phyloP scores from a whole-genome alignment of 2,888 invertebrate species.

The Oegoconia quadripuncta region DNA sequence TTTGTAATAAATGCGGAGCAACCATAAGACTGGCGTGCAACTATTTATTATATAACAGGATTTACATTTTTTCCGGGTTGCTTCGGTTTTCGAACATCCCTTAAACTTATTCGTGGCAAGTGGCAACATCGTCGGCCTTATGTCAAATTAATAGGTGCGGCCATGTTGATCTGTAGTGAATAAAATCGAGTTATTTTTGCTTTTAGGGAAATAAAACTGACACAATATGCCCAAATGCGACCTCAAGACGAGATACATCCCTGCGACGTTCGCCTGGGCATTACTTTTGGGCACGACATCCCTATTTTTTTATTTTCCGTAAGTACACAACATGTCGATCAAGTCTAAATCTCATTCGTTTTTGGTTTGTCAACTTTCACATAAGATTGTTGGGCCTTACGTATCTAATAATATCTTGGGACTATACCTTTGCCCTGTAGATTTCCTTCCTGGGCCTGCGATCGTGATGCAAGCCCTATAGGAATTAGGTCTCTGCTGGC shows the following conservation, averaged over 20 bases:
- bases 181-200: conserved; percentile 67
- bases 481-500: background rate
- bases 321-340: conserved; percentile 81
- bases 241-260: conserved; percentile 97
- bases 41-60: too few relatives aligned
- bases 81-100: background rate
- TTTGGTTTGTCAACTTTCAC: conserved; percentile 75
- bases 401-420: conserved; percentile 67
- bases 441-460: conserved; percentile 28
- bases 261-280: conserved; percentile 99
- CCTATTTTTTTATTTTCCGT: conserved; percentile 98
- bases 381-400: conserved; percentile 58
- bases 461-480: background rate
- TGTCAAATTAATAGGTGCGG: conserved; percentile 80
- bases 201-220: conserved; percentile 71
- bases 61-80: too few relatives aligned
- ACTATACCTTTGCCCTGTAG: conserved; percentile 43
- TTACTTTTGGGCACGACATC: conserved; percentile 95
- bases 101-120: background rate
- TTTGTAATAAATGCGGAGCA: too few relatives aligned
- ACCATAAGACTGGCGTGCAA: too few relatives aligned
- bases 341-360: conserved; percentile 56
- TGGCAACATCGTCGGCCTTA: conserved; percentile 39
- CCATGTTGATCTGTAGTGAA: conserved; percentile 81
- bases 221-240: conserved; percentile 96